phyloP scores from a whole-genome alignment of 2,113 vertebrate genomes.

The Trichomycterus rosablanca region DNA sequence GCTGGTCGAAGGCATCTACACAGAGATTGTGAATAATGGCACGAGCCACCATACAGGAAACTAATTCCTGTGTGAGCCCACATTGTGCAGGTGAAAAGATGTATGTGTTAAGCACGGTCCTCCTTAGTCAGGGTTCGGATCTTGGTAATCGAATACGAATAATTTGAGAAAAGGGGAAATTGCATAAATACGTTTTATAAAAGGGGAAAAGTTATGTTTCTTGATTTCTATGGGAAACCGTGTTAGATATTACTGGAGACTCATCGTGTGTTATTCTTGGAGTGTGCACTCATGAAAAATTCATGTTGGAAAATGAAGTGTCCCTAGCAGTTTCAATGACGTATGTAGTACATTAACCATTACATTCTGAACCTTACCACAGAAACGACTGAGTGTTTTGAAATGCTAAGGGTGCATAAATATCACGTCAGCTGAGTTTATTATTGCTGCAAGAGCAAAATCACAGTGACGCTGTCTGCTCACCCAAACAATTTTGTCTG shows the following conservation, averaged over 20 bases:
- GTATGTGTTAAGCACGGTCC: no score
- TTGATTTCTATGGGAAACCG: no score
- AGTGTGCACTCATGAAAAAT: neutral
- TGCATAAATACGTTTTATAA: no score
- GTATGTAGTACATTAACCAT: constrained; percentile 7
- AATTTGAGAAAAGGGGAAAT: no score
- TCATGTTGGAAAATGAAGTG: neutral
- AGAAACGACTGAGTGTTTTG: neutral
- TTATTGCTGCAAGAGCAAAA: constrained; percentile 7
- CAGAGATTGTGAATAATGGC: no score
- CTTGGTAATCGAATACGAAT: no score
- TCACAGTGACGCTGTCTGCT: constrained; percentile 12
- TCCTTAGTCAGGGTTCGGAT: no score
- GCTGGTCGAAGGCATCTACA: no score
- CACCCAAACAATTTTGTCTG: constrained; percentile 9
- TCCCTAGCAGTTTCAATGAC: neutral
- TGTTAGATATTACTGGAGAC: neutral
- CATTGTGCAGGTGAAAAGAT: no score
- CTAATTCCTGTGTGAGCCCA: no score
- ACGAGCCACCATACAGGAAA: no score
- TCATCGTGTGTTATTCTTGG: constrained; percentile 10
- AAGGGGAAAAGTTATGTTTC: no score
- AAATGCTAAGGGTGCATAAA: constrained; percentile 11
- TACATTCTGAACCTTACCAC: neutral
- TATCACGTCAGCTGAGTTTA: constrained; percentile 2